Conservation (phyloP, 2,797 vertebrate species). For the Sebastes kiyomatsui region DNA sequence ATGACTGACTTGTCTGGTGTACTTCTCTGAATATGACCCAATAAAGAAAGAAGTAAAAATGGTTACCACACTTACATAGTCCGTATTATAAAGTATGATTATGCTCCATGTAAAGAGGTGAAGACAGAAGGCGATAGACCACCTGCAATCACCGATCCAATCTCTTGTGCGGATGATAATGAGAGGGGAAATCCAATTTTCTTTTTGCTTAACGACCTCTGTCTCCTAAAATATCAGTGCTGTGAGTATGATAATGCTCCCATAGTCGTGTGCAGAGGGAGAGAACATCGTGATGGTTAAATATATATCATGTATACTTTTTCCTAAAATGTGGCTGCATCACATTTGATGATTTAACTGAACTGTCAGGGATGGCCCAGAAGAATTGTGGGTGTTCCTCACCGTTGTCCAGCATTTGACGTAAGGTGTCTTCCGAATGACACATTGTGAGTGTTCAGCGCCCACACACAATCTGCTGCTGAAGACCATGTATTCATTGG, state of each 20-base stretch:
- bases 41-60: not conserved
- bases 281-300: not conserved
- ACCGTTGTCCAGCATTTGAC: constrained; percentile 45
- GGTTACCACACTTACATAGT: not conserved
- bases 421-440: constrained; percentile 33
- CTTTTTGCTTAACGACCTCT: not conserved
- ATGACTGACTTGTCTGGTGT: not conserved
- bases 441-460: constrained; percentile 29
- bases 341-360: not conserved
- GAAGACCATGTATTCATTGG: constrained; percentile 69
- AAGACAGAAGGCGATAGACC: not conserved
- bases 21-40: not conserved
- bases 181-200: constrained; percentile 16
- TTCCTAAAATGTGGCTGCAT: not conserved
- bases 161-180: not conserved
- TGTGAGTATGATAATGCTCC: not conserved
- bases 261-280: not conserved
- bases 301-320: not conserved
- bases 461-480: constrained; percentile 67
- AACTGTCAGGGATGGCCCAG: not conserved
- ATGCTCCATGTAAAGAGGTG: not conserved
- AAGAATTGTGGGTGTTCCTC: constrained; percentile 30
- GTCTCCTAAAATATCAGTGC: not conserved
- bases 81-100: not conserved
- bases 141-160: constrained; percentile 6